Conservation (phyloP, 2,113 vertebrate genomes). For the Zapornia atra region DNA sequence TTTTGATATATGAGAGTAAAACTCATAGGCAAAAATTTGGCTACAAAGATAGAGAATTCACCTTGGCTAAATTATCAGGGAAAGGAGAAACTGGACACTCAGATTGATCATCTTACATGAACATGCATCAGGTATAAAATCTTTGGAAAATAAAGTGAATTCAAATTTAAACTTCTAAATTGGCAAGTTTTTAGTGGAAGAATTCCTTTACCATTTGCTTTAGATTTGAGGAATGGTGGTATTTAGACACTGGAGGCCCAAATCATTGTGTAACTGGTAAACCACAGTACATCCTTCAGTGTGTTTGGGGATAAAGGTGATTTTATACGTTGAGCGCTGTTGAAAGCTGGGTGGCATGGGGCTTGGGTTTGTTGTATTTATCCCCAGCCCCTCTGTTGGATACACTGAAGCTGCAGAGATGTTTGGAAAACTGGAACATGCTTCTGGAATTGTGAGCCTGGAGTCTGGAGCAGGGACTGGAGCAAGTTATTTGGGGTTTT, state of each 20-base stretch:
- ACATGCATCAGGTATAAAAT: not conserved
- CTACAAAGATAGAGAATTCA: not conserved
- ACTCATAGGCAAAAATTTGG: not conserved
- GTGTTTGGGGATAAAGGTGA: not conserved
- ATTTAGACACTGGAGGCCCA: not conserved
- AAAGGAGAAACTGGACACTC: not conserved
- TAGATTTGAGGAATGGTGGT: not conserved
- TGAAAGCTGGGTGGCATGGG: not conserved
- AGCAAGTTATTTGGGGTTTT: not conserved
- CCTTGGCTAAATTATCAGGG: not conserved
- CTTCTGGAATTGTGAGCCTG: not conserved
- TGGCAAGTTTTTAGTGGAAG: not conserved
- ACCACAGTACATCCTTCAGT: not conserved
- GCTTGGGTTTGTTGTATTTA: not conserved
- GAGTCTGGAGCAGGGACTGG: not conserved
- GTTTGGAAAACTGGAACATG: not conserved
- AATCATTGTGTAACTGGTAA: not conserved
- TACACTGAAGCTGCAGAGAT: not conserved
- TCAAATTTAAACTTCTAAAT: not conserved
- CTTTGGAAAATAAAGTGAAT: not conserved
- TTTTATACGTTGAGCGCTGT: not conserved
- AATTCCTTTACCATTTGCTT: not conserved
- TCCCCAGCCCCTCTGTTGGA: not conserved
- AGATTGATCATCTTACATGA: not conserved
- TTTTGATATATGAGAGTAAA: not conserved